Percentiles rank a stretch among this genome's conserved stretches.
These are phyloP conservation scores for Hypomecis atomaria DNA, from an alignment of 2,888 invertebrate species.

Conservation along the genomic window DNA sequence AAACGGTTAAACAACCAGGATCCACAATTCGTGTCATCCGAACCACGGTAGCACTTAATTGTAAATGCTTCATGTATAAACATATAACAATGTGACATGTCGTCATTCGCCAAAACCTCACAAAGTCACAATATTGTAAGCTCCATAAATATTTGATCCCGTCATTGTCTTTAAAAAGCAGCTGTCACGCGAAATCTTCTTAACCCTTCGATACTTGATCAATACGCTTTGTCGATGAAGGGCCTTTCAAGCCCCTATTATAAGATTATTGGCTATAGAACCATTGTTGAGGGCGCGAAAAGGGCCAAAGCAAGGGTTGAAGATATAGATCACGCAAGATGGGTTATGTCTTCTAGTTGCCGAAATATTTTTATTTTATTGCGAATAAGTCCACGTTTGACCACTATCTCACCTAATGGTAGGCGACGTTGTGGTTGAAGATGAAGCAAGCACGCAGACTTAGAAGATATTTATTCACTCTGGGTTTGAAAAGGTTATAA, in stretches of 20 bases:
- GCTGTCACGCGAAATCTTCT: constrained; percentile 61
- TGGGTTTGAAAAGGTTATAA: no score
- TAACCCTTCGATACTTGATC: constrained; percentile 62
- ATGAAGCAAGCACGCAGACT: no score
- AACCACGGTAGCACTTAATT: no score
- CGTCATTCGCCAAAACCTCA: neutral
- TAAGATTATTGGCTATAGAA: constrained; percentile 82
- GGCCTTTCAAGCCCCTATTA: constrained; percentile 65
- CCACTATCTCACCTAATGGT: no score
- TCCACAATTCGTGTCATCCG: no score
- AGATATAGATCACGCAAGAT: neutral
- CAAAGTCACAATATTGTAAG: neutral
- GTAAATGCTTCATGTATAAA: no score
- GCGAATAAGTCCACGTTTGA: no score
- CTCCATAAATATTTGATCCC: neutral
- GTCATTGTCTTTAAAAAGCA: constrained; percentile 32
- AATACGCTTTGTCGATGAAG: constrained; percentile 50
- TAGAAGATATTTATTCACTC: no score
- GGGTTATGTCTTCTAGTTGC: constrained; percentile 62
- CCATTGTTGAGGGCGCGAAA: constrained; percentile 76
- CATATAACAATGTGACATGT: no score
- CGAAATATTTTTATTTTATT: constrained; percentile 32
- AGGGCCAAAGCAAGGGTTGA: constrained; percentile 58
- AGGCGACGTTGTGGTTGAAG: no score
- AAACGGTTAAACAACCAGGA: no score